Base-by-base conservation (phyloP, 2,888 invertebrate species). In the Lithophane semibrunnea region DNA sequence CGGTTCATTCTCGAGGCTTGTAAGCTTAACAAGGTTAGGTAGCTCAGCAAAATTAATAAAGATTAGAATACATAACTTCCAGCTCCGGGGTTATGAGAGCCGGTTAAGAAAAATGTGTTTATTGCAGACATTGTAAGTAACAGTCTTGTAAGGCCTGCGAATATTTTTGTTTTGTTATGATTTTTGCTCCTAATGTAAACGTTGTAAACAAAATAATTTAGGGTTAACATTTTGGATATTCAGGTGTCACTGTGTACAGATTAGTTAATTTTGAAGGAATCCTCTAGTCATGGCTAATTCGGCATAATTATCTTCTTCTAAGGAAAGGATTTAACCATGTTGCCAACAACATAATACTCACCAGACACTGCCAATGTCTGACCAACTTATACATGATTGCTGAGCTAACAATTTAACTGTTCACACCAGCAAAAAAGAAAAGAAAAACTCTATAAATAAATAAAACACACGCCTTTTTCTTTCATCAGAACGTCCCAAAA, bases 51-150 rank as follows among this genome's bases (percentile, higher is more conserved):
- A 79, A 80, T 87, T 85, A 77, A 73, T 85, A 76, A 75, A 77
- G 81, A 85, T 84, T 84, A 84, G 75, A 82, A 82, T 84, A 79
- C 75, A 82, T 84, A 85, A 82, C 79, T 85, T 82, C 52, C 79
- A 82, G 82, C 63, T 73, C 18, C 61, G 13, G 49, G 69, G 70
- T 82, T 86, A 79, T 73, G 79, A 79, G 75, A 79, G 70, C 67
- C 37, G 52, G 72, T 67, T 75, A 21, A 79, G 86, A 79, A 75
- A 78, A 79, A 82, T 73, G 60, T 77, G 73, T 81, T 83, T 73
- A 73, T 76, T 85, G 66, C 60, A 12, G 60, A 60, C 56, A 61
- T 72, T 58, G 49, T 63, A 65, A 72, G 58, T 37, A 84, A 67
- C n/a, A 65, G 42, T 16, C 21, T 73, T 73, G n/a, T 29, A 24